phyloP scores from a whole-genome alignment of 2,113 vertebrate species.

The Hippocampus zosterae region DNA sequence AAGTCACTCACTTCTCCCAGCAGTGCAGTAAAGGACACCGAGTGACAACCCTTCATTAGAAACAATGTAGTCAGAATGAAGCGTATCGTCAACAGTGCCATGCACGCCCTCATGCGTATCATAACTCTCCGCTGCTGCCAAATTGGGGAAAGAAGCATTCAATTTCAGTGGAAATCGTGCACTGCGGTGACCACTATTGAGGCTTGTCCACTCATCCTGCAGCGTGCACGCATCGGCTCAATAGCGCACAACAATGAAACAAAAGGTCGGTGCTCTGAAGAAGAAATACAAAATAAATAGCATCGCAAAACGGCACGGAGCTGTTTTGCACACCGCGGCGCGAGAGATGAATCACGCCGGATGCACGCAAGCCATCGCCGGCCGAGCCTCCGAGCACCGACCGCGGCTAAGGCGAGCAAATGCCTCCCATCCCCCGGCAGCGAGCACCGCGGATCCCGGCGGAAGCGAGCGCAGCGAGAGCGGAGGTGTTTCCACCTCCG shows the following conservation, averaged over 20 bases:
- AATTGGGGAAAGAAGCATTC: conserved; percentile 22
- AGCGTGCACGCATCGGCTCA: conserved; percentile 10
- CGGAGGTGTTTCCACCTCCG: conserved; percentile 22
- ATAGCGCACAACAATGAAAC: conserved; percentile 11
- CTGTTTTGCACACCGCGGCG: conserved; percentile 29
- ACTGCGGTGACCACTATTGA: conserved; percentile 30
- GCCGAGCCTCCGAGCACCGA: conserved; percentile 24
- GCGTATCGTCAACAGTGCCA: background rate
- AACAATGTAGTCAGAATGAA: background rate
- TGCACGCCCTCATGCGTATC: background rate
- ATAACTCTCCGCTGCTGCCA: conserved; percentile 9
- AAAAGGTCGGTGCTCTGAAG: conserved; percentile 41
- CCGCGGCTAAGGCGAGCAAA: background rate
- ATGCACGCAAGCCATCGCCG: conserved; percentile 33
- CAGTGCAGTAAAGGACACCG: background rate
- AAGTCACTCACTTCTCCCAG: background rate
- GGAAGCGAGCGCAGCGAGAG: background rate
- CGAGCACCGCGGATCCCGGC: background rate
- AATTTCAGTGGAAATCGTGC: conserved; percentile 9
- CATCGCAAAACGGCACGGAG: background rate
- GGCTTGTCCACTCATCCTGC: conserved; percentile 22
- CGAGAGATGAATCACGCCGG: conserved; percentile 49
- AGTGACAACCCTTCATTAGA: background rate
- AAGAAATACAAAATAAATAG: background rate
- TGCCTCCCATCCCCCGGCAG: background rate